phyloP scores from a whole-genome alignment of 2,888 invertebrate genomes.

The Rhorus exstirpatorius region DNA sequence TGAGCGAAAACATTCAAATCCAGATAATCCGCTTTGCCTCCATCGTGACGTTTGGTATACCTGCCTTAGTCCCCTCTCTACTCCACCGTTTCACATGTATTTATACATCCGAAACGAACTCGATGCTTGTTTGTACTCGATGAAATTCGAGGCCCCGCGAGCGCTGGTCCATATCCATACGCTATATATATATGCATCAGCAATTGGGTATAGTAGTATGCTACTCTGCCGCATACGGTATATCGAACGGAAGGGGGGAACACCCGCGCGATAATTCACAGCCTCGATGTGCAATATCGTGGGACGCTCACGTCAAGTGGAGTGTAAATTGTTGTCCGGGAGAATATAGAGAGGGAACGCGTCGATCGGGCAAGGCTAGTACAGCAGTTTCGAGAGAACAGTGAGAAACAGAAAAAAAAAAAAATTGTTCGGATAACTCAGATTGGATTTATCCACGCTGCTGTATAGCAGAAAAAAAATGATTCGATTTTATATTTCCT shows the following conservation, averaged over 20 bases:
- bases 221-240: background rate
- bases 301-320: constrained; percentile 52
- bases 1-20: constrained; percentile 40
- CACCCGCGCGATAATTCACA: constrained; percentile 56
- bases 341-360: constrained; percentile 43
- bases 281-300: constrained; percentile 57
- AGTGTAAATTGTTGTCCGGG: constrained; percentile 55
- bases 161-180: constrained; percentile 3
- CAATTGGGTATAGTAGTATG: background rate
- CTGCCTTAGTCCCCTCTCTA: constrained; percentile 19
- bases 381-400: background rate
- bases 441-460: background rate
- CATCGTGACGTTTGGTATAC: constrained; percentile 22
- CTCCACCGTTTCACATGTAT: background rate
- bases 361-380: constrained; percentile 28
- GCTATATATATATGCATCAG: background rate
- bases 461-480: background rate
- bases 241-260: constrained; percentile 34
- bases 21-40: constrained; percentile 36
- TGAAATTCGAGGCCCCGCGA: constrained; percentile 24
- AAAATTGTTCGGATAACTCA: background rate
- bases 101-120: constrained; percentile 2
- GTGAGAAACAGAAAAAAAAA: constrained; percentile 10
- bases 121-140: constrained; percentile 38
- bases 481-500: background rate